A percentile compares a stretch with the other conserved stretches of the same genome.
phyloP scores from a whole-genome alignment of 35 echinoderm and acorn worm genomes.

The Apostichopus parvimensis region DNA sequence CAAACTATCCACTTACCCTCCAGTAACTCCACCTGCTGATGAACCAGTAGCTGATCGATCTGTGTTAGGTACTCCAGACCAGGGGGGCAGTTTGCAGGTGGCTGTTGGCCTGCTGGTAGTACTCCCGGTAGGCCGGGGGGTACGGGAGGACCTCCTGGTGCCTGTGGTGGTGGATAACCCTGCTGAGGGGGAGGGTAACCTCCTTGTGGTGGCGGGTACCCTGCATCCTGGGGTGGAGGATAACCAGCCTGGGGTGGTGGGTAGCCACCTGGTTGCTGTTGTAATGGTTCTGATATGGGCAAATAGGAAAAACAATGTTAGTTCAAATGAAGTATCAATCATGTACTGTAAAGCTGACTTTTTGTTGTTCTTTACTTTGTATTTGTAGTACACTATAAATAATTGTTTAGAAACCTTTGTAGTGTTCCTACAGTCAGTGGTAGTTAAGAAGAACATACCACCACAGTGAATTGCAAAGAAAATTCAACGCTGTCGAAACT shows the following conservation, averaged over 20 bases:
- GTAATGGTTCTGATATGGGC: neutral
- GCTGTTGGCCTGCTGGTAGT: conserved; percentile 45
- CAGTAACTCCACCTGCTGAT: conserved; percentile 83
- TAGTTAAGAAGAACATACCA: too few relatives aligned
- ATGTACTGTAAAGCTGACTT: too few relatives aligned
- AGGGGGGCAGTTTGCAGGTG: conserved; percentile 73
- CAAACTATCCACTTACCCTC: conserved; percentile 56
- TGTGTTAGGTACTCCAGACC: conserved; percentile 87
- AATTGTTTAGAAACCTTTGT: too few relatives aligned
- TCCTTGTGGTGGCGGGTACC: conserved; percentile 40
- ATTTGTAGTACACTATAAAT: too few relatives aligned
- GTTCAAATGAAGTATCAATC: too few relatives aligned
- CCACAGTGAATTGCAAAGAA: too few relatives aligned
- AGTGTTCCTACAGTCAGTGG: too few relatives aligned
- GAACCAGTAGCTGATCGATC: conserved; percentile 83
- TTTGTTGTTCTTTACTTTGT: too few relatives aligned
- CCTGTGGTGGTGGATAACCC: conserved; percentile 49
- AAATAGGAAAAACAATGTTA: too few relatives aligned
- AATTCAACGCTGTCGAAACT: too few relatives aligned
- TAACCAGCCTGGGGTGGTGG: conserved; percentile 34
- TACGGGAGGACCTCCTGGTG: conserved; percentile 52
- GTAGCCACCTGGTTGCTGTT: conserved; percentile 37
- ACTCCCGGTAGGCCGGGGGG: conserved; percentile 59
- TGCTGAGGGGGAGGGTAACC: conserved; percentile 44
- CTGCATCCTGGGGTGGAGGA: conserved; percentile 41